Evolutionary conservation across 1,140 invertebrate genomes (phyloP).

Genomic region (Drosophila fuyamai): DNA sequence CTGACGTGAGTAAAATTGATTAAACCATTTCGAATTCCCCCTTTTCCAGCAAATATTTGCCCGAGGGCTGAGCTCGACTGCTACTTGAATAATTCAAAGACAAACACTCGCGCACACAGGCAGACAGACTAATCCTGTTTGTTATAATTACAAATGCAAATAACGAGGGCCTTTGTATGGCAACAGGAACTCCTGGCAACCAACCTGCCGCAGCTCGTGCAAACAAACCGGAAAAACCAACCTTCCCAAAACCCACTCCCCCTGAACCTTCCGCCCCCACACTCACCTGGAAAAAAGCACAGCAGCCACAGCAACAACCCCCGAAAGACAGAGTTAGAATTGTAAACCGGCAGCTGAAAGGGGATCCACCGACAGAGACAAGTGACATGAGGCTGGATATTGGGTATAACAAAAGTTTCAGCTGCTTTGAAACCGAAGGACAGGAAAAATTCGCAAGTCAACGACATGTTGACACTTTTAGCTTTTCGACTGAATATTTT

Average conservation of each 20-base stretch:
- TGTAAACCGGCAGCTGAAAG: slow-evolving; percentile 23
- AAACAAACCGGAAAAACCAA: slow-evolving; percentile 56
- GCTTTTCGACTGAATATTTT: slow-evolving; percentile 7
- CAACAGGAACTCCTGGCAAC: slow-evolving; percentile 44
- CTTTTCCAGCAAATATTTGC: slow-evolving; percentile 61
- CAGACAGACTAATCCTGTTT: slow-evolving; percentile 81
- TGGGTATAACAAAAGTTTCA: slow-evolving; percentile 21
- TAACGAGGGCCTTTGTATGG: slow-evolving; percentile 75
- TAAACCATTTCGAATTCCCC: slow-evolving; percentile 59
- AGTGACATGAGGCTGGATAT: slow-evolving; percentile 30
- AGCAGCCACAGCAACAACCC: slow-evolving; percentile 61
- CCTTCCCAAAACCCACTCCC: slow-evolving; percentile 7
- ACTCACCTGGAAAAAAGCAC: slow-evolving; percentile 71
- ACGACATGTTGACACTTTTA: slow-evolving; percentile 45
- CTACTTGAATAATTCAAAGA: slow-evolving; percentile 74
- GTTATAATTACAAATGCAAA: slow-evolving; percentile 85
- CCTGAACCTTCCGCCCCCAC: not conserved
- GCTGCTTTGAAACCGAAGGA: slow-evolving; percentile 32
- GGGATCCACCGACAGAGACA: slow-evolving; percentile 19
- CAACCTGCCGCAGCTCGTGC: slow-evolving; percentile 23
- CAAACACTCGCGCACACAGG: slow-evolving; percentile 36
- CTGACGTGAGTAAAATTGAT: slow-evolving; percentile 84
- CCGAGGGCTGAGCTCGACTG: slow-evolving; percentile 42
- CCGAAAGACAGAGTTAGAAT: slow-evolving; percentile 45
- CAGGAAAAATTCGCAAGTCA: slow-evolving; percentile 33